Percentiles rank a stretch among this genome's conserved stretches.
These are phyloP conservation scores for Toxostoma redivivum DNA, from an alignment of 2,113 vertebrate genomes.

Conservation along the genomic window DNA sequence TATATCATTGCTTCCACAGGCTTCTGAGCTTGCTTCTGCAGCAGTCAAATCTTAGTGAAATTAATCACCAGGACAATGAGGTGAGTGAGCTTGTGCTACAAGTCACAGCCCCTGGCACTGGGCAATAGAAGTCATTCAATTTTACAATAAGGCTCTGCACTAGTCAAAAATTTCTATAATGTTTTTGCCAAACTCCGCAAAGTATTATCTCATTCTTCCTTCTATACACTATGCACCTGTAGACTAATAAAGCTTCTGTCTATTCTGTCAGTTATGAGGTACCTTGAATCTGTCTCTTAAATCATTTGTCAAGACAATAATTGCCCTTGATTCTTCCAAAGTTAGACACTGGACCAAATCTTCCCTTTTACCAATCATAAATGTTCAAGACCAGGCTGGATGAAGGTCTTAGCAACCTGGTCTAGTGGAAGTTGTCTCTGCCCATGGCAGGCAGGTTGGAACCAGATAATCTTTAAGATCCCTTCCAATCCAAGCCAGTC, in stretches of 20 bases:
- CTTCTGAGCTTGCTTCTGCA: slow-evolving; percentile 83
- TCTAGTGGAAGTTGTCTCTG: neutral
- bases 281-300: neutral
- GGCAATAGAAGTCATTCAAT: neutral
- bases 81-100: slow-evolving; percentile 62
- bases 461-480: neutral
- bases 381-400: neutral
- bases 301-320: neutral
- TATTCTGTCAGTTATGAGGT: neutral
- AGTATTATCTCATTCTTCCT: neutral
- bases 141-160: neutral
- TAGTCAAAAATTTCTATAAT: neutral
- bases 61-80: slow-evolving; percentile 90
- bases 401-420: neutral
- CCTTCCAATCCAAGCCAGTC: neutral
- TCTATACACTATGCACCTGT: fast-evolving
- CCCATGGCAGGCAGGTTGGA: neutral
- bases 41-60: slow-evolving; percentile 81
- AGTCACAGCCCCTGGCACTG: neutral
- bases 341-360: neutral
- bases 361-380: neutral
- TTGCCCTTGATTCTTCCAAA: neutral
- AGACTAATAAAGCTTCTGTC: neutral
- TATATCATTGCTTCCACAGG: slow-evolving; percentile 63
- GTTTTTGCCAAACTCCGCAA: neutral